A percentile compares a stretch with the other conserved stretches of the same genome.
phyloP scores from a whole-genome alignment of 1,140 invertebrate genomes.

The Oreohelix idahoensis region DNA sequence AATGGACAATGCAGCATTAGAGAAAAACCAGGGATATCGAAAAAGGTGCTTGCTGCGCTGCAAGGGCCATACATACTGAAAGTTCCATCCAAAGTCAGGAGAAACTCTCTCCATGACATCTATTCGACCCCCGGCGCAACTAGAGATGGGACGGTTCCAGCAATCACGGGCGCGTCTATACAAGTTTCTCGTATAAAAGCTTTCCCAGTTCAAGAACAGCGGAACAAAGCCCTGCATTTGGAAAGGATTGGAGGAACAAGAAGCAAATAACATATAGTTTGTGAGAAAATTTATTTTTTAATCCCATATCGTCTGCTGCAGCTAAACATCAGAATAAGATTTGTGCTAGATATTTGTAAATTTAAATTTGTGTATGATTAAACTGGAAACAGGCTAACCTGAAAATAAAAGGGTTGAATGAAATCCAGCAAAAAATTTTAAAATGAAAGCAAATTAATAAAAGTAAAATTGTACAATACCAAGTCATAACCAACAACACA shows the following conservation, averaged over 20 bases:
- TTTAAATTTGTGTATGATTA: neutral
- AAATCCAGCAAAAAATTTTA: neutral
- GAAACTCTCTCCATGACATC: conserved; percentile 89
- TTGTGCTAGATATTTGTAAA: neutral
- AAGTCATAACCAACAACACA: neutral
- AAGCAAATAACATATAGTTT: conserved; percentile 60
- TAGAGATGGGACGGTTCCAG: conserved; percentile 93
- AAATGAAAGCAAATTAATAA: neutral
- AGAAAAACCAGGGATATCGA: neutral
- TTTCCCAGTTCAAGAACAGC: conserved; percentile 80
- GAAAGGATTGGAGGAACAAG: conserved; percentile 85
- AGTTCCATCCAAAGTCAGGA: conserved; percentile 88
- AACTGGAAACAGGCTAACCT: neutral
- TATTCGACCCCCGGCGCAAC: conserved; percentile 89
- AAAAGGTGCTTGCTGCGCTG: conserved; percentile 5
- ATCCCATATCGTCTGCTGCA: neutral
- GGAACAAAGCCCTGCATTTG: conserved; percentile 72
- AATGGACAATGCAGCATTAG: neutral
- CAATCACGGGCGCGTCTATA: conserved; percentile 92
- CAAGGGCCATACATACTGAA: conserved; percentile 49
- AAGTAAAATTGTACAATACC: neutral
- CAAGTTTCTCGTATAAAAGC: conserved; percentile 94
- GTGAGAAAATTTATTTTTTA: neutral
- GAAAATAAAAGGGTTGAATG: neutral
- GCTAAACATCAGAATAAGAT: neutral